Evolutionary conservation across 2,797 vertebrate genomes (phyloP), one percentile per base, ranked within the genome.

Genomic region (Labeo calbasu): DNA sequence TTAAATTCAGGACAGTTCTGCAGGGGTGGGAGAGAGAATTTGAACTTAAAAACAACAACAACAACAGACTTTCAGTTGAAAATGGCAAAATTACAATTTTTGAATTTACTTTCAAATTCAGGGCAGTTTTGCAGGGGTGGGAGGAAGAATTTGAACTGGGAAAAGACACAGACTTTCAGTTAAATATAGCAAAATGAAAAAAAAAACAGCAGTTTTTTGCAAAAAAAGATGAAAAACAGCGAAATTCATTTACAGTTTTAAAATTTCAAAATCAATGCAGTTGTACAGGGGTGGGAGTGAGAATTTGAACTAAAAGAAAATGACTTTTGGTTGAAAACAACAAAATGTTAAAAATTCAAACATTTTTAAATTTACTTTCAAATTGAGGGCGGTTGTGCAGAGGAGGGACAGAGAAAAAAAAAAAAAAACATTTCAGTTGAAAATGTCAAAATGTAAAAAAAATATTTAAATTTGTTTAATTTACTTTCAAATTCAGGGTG

Each of bases 361-460:
- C 13, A 50, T 21, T 23, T 21, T 23, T 2, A 0, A 36, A 14
- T 59, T 23, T 12, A 61, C 19, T 57, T 43, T 32, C 93, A 92
- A 92, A 93, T 92, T 93, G 92, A 94, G 92, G 94, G 93, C 94
- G 95, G 94, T 93, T 93, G 89, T 91, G 88, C 57, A n/a, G n/a
- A n/a, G n/a, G n/a, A n/a, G n/a, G n/a, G n/a, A n/a, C n/a, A n/a
- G n/a, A n/a, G n/a, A n/a, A n/a, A 57, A 14, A 61, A 15, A 4
- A 3, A 55, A 43, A 5, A 55, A 14, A 15, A 6, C 14, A 11
- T 17, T 71, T 50, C 21, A 43, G 48, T 28, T 72, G 71, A 21
- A 51, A 9, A 43, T 43, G 43, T 6, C 8, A 43, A 43, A 43
- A 43, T 43, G 43, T 43, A 43, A 43, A 43, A 43, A 43, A 1